A percentile compares a stretch with the other conserved stretches of the same genome.
These are phyloP conservation scores for Pecten maximus DNA, from an alignment of 2,888 invertebrate genomes.

Conservation along the genomic window DNA sequence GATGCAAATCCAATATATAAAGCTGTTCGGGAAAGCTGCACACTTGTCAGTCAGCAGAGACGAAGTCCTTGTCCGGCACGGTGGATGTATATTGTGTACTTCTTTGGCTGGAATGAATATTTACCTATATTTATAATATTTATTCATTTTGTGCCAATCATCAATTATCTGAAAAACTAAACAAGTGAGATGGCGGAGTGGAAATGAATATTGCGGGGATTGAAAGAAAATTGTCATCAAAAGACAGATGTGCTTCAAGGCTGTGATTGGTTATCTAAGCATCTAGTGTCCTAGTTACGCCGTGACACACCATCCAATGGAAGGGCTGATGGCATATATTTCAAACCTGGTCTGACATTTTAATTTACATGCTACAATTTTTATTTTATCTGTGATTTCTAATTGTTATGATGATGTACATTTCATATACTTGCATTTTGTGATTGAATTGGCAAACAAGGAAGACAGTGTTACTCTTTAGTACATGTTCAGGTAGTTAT, in stretches of 20 bases:
- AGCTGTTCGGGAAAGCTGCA: neutral
- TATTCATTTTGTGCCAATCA: constrained; percentile 32
- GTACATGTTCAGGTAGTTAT: constrained; percentile 13
- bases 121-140: constrained; percentile 13
- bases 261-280: constrained; percentile 9
- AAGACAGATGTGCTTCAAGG: constrained; percentile 6
- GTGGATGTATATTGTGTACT: neutral
- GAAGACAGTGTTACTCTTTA: neutral
- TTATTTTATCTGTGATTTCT: constrained; percentile 23
- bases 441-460: constrained; percentile 24
- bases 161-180: neutral
- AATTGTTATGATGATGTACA: constrained; percentile 18
- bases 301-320: neutral
- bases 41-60: neutral
- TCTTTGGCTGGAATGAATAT: constrained; percentile 4
- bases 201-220: neutral
- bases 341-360: constrained; percentile 13
- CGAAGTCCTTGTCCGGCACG: neutral
- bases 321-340: constrained; percentile 11
- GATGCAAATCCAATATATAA: constrained; percentile 10
- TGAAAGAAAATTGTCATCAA: neutral
- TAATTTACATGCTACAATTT: constrained; percentile 35
- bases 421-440: constrained; percentile 35
- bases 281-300: neutral
- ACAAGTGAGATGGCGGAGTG: neutral